Base-by-base conservation (phyloP, 2,888 invertebrate genomes). In the Drosophila multiciliata region DNA sequence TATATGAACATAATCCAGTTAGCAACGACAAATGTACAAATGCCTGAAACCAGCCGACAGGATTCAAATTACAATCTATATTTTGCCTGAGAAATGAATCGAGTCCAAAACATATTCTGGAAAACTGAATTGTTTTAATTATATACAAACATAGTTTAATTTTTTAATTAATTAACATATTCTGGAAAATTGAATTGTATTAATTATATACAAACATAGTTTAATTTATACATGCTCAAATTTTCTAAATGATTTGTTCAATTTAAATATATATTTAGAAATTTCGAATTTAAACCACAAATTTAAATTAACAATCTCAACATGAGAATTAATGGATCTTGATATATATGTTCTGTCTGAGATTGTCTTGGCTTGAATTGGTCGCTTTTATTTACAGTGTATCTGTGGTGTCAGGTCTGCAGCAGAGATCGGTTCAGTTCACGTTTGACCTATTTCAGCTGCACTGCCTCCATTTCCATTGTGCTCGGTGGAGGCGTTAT, bases 381-480 rank as follows among this genome's bases (percentile, higher is more conserved):
- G 3, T 40, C 40, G n/a, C 5, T 40, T 9, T n/a, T n/a, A 9
- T 9, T 9, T 8, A 15, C 45, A 23, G 45, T 45, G 45, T 23
- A 45, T 0, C 17, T 9, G 8, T 38, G 53, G 9, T 23, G 35
- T 15, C 29, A 58, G 36, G 29, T 8, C 42, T 38, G 42, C 53
- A 49, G 48, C 40, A 59, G 75, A 80, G 77, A 80, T 77, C 70
- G 54, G 33, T 71, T 66, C 76, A 64, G 71, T 78, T 78, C 76
- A 75, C 71, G 64, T 53, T 66, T 70, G 75, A 75, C 42, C 63
- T 69, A 57, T 60, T 70, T 53, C 52, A 50, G 36, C 29, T n/a
- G 38, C 57, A 42, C 33, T n/a, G 40, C 40, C 29, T 40, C 71
- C 61, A 65, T 75, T 54, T 26, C 61, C 29, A 50, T 61, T 65